phyloP scores from a whole-genome alignment of 2,113 vertebrate species.

The Callospermophilus lateralis region DNA sequence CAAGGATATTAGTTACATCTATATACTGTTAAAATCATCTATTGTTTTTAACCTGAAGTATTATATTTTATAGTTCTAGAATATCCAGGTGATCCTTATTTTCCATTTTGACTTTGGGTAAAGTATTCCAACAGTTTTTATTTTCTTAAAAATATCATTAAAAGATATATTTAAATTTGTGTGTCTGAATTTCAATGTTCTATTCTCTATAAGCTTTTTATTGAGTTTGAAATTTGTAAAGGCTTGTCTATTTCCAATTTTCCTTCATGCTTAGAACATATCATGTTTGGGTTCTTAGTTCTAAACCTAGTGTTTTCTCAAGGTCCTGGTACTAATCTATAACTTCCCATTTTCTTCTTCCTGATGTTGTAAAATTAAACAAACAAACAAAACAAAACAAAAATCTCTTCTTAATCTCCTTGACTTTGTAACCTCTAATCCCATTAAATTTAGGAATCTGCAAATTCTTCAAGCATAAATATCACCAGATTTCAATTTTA shows the following conservation, averaged over 20 bases:
- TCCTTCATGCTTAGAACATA: background rate
- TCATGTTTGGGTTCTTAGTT: background rate
- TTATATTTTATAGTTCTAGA: constrained; percentile 34
- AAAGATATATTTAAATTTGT: background rate
- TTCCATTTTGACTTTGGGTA: background rate
- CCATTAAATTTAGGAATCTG: background rate
- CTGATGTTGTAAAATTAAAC: background rate
- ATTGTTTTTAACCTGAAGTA: background rate
- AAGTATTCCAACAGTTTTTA: background rate
- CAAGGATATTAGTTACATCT: background rate
- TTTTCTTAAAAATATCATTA: background rate
- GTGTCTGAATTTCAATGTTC: background rate
- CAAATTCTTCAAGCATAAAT: constrained; percentile 10
- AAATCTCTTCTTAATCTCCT: background rate
- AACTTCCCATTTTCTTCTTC: background rate
- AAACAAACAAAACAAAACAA: background rate
- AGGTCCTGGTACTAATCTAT: background rate
- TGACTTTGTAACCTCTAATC: background rate
- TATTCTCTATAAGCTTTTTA: background rate
- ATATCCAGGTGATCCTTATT: background rate
- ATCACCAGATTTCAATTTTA: background rate
- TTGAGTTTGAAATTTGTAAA: background rate
- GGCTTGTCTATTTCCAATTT: background rate
- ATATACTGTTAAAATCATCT: background rate
- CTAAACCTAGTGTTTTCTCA: background rate